phyloP scores from a whole-genome alignment of 2,113 vertebrate species.

The Anolis carolinensis region DNA sequence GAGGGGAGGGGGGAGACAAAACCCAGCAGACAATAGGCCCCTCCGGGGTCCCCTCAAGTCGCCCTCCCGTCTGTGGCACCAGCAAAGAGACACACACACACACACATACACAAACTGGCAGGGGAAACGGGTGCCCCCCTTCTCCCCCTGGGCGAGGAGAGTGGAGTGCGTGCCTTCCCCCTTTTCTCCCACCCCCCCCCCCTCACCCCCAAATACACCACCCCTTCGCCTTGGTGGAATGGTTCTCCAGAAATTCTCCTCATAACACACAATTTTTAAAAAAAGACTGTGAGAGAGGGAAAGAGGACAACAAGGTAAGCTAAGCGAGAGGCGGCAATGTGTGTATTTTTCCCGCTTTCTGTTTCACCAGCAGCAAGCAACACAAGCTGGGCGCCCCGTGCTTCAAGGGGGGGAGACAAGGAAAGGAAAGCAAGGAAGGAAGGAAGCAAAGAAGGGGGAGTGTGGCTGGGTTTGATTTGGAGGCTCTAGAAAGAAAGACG shows the following conservation, averaged over 20 bases:
- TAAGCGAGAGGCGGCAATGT: conserved; percentile 40
- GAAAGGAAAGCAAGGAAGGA: too few species aligned
- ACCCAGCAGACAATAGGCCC: conserved; percentile 88
- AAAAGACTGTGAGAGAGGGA: background rate
- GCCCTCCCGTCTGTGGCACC: conserved; percentile 80
- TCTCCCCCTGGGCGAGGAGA: too few species aligned
- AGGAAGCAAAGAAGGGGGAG: too few species aligned
- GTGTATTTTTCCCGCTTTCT: conserved; percentile 24
- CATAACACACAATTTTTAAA: conserved; percentile 72
- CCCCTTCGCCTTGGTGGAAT: conserved; percentile 55
- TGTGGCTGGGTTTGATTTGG: background rate
- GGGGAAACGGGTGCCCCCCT: conserved; percentile 65
- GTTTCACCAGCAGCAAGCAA: conserved; percentile 36
- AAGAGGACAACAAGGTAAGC: background rate
- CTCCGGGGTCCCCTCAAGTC: conserved; percentile 83
- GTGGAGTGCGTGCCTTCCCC: too few species aligned
- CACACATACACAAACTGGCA: too few species aligned
- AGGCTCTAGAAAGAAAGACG: background rate
- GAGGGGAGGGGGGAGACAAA: conserved; percentile 85
- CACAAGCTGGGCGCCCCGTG: too few species aligned
- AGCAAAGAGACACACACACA: too few species aligned
- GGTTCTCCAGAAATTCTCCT: conserved; percentile 71
- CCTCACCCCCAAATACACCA: background rate
- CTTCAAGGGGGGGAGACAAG: background rate
- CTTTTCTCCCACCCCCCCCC: conserved; percentile 26